Conservation (phyloP, 2,797 vertebrate genomes). For the Xenops minutus region DNA sequence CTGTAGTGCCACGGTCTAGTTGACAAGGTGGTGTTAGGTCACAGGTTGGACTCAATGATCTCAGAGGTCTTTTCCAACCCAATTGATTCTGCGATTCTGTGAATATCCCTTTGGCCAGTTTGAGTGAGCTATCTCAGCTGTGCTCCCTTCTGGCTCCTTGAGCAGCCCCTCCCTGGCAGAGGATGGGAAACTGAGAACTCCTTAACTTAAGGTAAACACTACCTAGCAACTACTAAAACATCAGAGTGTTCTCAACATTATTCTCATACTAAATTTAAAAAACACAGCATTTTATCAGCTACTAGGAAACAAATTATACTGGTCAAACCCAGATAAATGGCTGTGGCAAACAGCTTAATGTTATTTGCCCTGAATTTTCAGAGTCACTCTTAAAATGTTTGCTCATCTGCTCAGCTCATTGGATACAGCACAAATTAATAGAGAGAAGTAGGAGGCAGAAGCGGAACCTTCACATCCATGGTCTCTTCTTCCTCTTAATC, state of each 20-base stretch:
- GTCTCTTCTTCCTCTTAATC: background rate
- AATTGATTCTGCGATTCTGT: background rate
- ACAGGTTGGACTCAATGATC: background rate
- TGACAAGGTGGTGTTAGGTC: background rate
- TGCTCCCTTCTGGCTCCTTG: background rate
- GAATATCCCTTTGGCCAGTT: background rate
- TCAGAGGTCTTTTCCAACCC: background rate
- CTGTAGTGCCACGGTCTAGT: background rate
- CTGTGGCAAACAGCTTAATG: background rate
- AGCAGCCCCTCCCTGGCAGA: background rate
- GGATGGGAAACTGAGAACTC: background rate
- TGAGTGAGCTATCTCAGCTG: background rate
- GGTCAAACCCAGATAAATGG: background rate
- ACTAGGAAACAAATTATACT: background rate
- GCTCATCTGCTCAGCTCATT: background rate
- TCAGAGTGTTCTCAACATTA: background rate
- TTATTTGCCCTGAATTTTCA: background rate
- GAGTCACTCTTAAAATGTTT: background rate
- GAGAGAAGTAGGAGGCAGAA: background rate
- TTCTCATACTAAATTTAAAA: background rate
- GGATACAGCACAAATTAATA: background rate
- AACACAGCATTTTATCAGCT: background rate
- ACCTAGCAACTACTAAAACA: background rate
- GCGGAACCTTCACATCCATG: background rate
- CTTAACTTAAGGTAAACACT: background rate